Base-by-base conservation (phyloP, 2,888 invertebrate species). In the Callyntrura sp. region DNA sequence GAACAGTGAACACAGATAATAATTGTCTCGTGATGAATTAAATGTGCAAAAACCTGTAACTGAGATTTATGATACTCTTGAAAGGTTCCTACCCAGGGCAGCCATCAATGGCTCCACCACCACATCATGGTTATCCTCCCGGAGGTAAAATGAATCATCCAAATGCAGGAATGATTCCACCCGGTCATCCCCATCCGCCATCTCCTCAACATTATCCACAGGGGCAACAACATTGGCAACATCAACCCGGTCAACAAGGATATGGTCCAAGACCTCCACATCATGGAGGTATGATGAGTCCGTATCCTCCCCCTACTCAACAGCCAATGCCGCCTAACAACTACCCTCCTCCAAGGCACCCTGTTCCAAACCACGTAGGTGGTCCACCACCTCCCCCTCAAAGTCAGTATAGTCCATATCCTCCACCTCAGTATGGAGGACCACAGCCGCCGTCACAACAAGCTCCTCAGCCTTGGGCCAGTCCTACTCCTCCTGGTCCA, bases 41-140 rank as follows among this genome's bases (percentile, higher is more conserved):
- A n/a, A n/a, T 51, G 51, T 45, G 11, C 11, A 45, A 45, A 45
- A 45, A 45, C 5, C 5, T 84, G 70, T 48, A 9, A 62, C 78
- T 76, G 85, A 85, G n/a, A 93, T 94, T 93, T 94, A 94, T n/a
- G n/a, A n/a, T n/a, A n/a, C n/a, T n/a, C n/a, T n/a, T n/a, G n/a
- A n/a, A 60, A 92, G 91, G 90, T 82, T 88, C 88, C n/a, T 90
- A 92, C 78, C 90, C 92, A 62, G 90, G 89, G 1, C 89, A 91
- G 94, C 96, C 95, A 93, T 95, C 95, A 92, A 95, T 96, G 95
- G 95, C 95, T 94, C 96, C 96, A 91, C 95, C 96, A 88, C 95
- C 95, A 73, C 95, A 95, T 94, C 95, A 95, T 93, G 92, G 92
- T 81, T 93, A 93, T 88, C 92, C 90, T 60, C 88, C 91, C 60